Base-by-base conservation (phyloP, 1,140 invertebrate genomes). In the Scylla paramamosain region DNA sequence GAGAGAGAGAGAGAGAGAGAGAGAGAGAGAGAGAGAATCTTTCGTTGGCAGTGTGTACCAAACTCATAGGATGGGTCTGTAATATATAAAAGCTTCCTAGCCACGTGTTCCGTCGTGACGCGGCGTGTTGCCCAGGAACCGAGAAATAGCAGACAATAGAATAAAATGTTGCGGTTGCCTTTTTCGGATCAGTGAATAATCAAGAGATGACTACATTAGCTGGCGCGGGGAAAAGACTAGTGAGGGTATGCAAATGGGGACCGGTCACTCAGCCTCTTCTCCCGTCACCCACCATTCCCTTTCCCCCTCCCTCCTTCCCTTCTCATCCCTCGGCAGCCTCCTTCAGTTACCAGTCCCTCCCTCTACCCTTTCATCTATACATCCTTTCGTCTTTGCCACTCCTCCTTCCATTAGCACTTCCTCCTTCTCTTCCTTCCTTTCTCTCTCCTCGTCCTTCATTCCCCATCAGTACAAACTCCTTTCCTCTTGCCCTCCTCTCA, bases 191-290 rank as follows among this genome's bases (percentile, higher is more conserved):
- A 59, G 52, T 20, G 52, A 39, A 20, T 59, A 59, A 59, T 59
- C 10, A 20, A 59, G 52, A 59, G 52, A 59, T 59, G 52, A 59
- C 52, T 59, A 59, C 52, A 59, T 59, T 59, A 59, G 52, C 52
- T 59, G 52, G 10, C 10, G 52, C 52, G 16, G 52, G 52, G 52
- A 59, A 59, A 8, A 59, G 0, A 59, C 52, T 12, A 20, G 52
- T 12, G 52, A 59, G 52, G 52, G 12, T 59, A 59, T 59, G 52
- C 52, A 59, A 59, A 59, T 59, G 52, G 10, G 52, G 16, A 12
- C 52, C 52, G 52, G n/a, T 84, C 83, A 16, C 83, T 84, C 83
- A 10, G 10, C n/a, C 83, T 84, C 83, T 45, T 52, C 89, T 67
- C 52, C 29, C 46, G 10, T 31, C 89, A 14, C 45, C 25, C 52